A percentile compares a stretch with the other conserved stretches of the same genome.
phyloP scores from a whole-genome alignment of 2,888 invertebrate species.

The Rotaria magnacalcarata region DNA sequence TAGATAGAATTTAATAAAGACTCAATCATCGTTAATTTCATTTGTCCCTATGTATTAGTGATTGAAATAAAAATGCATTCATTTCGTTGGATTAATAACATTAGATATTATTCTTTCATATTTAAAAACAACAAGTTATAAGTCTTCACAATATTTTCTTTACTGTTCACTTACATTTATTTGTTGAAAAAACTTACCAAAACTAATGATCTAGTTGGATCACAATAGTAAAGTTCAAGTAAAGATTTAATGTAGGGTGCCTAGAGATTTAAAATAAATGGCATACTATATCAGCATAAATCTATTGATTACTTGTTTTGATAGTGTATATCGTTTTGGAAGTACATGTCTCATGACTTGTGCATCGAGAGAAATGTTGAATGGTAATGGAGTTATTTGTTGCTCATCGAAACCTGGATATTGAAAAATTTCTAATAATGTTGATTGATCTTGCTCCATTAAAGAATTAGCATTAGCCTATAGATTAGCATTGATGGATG shows the following conservation, averaged over 20 bases:
- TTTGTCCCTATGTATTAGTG: no score
- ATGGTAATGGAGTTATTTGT: not conserved
- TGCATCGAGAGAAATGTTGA: not conserved
- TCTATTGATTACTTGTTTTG: not conserved
- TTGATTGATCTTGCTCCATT: not conserved
- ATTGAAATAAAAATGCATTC: no score
- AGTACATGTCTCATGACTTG: not conserved
- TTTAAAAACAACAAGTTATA: no score
- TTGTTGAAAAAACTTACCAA: not conserved
- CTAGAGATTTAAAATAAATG: not conserved
- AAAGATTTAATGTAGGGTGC: constrained; percentile 17
- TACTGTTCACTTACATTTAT: no score
- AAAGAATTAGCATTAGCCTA: no score
- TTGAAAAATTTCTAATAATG: constrained; percentile 16
- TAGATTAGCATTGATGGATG: not conserved
- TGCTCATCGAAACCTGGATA: not conserved
- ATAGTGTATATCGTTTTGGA: not conserved
- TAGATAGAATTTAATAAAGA: not conserved
- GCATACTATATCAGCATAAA: not conserved
- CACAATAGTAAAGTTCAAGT: not conserved
- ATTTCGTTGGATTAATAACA: no score
- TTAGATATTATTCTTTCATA: no score
- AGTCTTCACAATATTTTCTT: no score
- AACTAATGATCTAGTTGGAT: not conserved
- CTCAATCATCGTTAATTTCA: no score